Percentiles rank a stretch among this genome's conserved stretches.
Conservation (phyloP, 2,888 invertebrate genomes). For the Lithodes maja region DNA sequence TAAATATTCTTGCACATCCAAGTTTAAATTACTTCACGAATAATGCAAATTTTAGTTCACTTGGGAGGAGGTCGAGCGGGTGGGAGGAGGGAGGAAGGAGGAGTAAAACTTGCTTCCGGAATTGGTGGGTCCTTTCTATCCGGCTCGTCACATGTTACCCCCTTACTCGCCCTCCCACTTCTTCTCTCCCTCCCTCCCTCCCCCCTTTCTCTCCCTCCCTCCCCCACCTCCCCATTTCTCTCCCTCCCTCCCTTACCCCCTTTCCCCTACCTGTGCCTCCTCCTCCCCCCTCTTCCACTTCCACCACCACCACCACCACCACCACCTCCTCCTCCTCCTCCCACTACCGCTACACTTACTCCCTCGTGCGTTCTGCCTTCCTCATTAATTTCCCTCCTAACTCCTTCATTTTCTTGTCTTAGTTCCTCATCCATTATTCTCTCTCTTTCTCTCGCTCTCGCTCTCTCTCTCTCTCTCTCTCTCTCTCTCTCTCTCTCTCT, state of each 20-base stretch:
- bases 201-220: neutral
- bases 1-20: neutral
- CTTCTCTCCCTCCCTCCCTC: slow-evolving; percentile 4
- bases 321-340: neutral
- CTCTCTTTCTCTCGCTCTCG: neutral
- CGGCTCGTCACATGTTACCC: slow-evolving; percentile 43
- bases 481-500: neutral
- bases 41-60: neutral
- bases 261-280: neutral
- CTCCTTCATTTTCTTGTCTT: neutral
- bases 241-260: neutral
- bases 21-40: neutral
- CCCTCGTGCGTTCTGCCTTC: neutral
- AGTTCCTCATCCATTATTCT: slow-evolving; percentile 29
- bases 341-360: neutral
- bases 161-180: slow-evolving; percentile 11
- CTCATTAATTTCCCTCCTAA: slow-evolving; percentile 11
- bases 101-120: slow-evolving; percentile 7
- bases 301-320: neutral
- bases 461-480: neutral
- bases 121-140: slow-evolving; percentile 43
- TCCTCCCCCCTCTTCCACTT: neutral
- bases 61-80: neutral
- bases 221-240: neutral
- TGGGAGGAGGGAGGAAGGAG: neutral